These are phyloP conservation scores for Arnoldichthys spilopterus DNA, from an alignment of 2,797 vertebrate species.

Conservation along the genomic window DNA sequence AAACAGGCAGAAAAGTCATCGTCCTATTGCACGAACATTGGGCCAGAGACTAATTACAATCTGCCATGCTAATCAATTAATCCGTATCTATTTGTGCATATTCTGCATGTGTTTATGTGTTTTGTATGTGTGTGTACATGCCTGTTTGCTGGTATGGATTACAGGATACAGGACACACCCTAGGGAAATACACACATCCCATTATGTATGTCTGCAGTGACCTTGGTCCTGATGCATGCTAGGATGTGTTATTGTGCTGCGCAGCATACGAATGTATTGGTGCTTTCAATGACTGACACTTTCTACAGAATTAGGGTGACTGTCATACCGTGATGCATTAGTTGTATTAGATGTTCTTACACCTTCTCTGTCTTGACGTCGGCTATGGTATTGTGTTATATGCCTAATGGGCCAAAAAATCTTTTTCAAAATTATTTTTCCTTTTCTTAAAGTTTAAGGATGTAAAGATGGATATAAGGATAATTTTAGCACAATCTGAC, in stretches of 20 bases:
- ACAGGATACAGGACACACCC: not conserved
- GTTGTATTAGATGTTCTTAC: too few species aligned
- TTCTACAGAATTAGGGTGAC: not conserved
- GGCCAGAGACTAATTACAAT: not conserved
- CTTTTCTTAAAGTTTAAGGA: too few species aligned
- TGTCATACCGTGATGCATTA: not conserved
- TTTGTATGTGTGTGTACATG: not conserved
- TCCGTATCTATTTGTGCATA: not conserved
- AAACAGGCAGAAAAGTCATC: not conserved
- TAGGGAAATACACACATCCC: conserved; percentile 56
- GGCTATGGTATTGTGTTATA: not conserved
- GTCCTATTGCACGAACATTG: not conserved
- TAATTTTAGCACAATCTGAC: too few species aligned
- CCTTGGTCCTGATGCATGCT: conserved; percentile 15
- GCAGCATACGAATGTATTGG: not conserved
- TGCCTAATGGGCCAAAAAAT: not conserved
- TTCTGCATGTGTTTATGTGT: not conserved
- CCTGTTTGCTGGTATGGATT: not conserved
- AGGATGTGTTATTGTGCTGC: not conserved
- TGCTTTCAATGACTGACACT: not conserved
- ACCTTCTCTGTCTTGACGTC: not conserved
- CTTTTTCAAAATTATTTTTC: too few species aligned
- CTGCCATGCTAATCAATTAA: not conserved
- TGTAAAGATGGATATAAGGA: too few species aligned
- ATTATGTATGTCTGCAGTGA: conserved; percentile 45